Evolutionary conservation across 2,888 invertebrate genomes (phyloP).

Genomic region (Dysmachus trigonus): DNA sequence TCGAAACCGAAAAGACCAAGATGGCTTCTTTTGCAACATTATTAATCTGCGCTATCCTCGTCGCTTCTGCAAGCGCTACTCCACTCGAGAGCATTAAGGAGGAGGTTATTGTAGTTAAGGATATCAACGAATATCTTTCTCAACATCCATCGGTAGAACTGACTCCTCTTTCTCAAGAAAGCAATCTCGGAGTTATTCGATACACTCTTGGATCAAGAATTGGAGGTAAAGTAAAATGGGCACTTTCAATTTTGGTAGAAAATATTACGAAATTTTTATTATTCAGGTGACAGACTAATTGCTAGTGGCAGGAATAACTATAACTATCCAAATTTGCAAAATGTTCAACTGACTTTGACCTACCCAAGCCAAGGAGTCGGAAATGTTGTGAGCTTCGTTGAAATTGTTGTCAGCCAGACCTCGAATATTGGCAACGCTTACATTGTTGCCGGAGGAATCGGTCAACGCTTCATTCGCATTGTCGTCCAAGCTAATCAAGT

Average conservation of each 20-base stretch:
- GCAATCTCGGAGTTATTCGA: neutral
- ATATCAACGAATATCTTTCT: constrained; percentile 31
- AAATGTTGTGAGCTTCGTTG: constrained; percentile 57
- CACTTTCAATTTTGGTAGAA: no score
- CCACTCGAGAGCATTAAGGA: neutral
- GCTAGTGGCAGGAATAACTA: neutral
- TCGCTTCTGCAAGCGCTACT: neutral
- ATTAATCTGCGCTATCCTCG: neutral
- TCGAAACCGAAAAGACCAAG: neutral
- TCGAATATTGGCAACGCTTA: constrained; percentile 59
- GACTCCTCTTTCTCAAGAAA: neutral
- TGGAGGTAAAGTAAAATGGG: neutral
- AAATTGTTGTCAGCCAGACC: constrained; percentile 58
- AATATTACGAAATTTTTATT: no score
- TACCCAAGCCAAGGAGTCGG: constrained; percentile 57
- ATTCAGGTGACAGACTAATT: neutral
- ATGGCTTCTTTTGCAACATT: neutral
- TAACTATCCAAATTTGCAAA: constrained; percentile 54
- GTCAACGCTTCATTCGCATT: constrained; percentile 59
- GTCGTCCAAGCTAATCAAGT: constrained; percentile 57
- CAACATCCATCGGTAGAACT: constrained; percentile 16
- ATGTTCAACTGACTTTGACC: constrained; percentile 54
- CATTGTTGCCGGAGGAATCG: constrained; percentile 61
- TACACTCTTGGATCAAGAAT: neutral
- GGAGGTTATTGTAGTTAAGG: neutral